A percentile compares a stretch with the other conserved stretches of the same genome.
Conservation (phyloP, 2,797 vertebrate species). For the Sparidentex hasta region DNA sequence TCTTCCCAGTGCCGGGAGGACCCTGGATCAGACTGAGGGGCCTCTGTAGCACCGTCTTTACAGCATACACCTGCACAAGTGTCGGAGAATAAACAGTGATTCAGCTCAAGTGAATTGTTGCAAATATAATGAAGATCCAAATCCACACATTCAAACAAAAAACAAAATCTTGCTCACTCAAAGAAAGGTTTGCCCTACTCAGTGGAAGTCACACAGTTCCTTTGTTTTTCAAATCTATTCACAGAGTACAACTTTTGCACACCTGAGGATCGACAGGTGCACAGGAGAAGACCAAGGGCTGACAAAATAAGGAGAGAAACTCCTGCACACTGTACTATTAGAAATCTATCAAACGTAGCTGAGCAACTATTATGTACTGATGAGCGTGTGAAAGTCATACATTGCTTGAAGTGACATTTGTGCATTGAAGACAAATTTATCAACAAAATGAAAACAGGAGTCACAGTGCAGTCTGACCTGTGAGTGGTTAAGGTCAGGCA, state of each 20-base stretch:
- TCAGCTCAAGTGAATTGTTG: neutral
- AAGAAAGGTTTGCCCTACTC: neutral
- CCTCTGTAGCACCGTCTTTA: conserved; percentile 97
- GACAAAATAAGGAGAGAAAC: no score
- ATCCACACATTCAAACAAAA: neutral
- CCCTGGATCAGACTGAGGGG: conserved; percentile 99
- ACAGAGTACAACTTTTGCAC: no score
- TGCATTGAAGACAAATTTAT: neutral
- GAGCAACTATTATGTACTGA: neutral
- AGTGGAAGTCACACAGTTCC: neutral
- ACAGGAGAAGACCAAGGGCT: no score
- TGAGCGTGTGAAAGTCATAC: neutral
- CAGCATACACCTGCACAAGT: conserved; percentile 82
- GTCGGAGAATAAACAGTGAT: neutral
- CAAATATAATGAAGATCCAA: conserved; percentile 10
- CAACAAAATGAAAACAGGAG: neutral
- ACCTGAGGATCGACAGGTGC: no score
- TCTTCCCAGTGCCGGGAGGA: conserved; percentile 97
- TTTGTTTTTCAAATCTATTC: neutral
- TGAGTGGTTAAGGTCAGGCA: conserved; percentile 99
- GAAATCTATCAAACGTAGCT: neutral
- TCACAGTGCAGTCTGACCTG: conserved; percentile 85
- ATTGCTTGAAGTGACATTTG: neutral
- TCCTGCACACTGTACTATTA: no score
- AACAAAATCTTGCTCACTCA: fast-evolving